Conservation (phyloP, 2,888 invertebrate species). For the Graphium colonna region DNA sequence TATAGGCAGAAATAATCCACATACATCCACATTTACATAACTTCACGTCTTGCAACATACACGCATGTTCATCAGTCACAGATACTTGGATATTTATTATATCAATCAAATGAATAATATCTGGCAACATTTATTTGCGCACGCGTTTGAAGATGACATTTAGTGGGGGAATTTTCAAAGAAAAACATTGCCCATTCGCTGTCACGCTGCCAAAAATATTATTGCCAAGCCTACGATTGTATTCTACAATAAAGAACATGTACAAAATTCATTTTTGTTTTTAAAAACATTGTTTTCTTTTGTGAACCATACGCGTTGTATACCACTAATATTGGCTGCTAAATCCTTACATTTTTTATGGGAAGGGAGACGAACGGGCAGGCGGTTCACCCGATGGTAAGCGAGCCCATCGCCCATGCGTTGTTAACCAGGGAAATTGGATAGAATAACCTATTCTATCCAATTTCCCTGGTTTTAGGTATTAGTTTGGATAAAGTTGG, state of each 20-base stretch:
- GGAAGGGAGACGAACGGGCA: too few species aligned
- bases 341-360: too few species aligned
- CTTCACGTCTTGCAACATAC: background rate
- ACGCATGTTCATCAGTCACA: background rate
- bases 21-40: background rate
- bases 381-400: too few species aligned
- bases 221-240: constrained; percentile 26
- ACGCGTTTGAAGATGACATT: constrained; percentile 22
- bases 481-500: too few species aligned
- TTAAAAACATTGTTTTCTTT: background rate
- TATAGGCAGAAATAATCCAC: background rate
- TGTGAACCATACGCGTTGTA: too few species aligned
- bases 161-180: constrained; percentile 27
- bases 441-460: too few species aligned
- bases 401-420: too few species aligned
- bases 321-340: too few species aligned
- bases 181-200: constrained; percentile 31
- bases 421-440: too few species aligned
- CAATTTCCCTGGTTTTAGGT: too few species aligned
- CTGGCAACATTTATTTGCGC: constrained; percentile 17
- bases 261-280: constrained; percentile 23
- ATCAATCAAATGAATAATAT: constrained; percentile 1
- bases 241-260: constrained; percentile 25
- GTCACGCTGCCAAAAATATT: constrained; percentile 41
- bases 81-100: background rate